phyloP scores from a whole-genome alignment of 2,113 vertebrate genomes.

The Varanus salvator region DNA sequence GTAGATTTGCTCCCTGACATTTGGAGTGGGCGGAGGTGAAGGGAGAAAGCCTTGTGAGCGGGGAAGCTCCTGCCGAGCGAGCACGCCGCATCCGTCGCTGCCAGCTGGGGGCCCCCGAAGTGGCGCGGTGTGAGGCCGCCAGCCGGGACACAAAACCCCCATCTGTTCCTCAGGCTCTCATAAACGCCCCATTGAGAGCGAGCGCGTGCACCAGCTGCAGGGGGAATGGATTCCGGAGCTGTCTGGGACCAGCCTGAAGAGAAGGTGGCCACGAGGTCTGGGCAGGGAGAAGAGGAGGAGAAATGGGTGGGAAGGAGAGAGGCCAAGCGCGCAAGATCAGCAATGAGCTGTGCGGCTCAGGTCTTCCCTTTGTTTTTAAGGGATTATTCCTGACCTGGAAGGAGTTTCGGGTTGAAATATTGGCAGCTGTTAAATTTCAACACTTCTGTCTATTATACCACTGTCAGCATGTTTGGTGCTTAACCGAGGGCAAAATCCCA shows the following conservation, averaged over 20 bases:
- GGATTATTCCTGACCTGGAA: background rate
- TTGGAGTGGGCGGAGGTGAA: background rate
- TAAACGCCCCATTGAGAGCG: constrained; percentile 34
- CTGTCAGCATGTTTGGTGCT: no score
- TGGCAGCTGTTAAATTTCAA: no score
- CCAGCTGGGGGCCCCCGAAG: background rate
- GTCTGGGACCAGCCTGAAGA: background rate
- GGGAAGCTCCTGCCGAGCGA: background rate
- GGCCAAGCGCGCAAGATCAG: no score
- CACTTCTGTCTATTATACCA: no score
- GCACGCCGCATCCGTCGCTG: background rate
- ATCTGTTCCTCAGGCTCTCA: background rate
- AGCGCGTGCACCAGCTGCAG: background rate
- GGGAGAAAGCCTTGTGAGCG: background rate
- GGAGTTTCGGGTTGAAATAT: background rate
- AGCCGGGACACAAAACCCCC: background rate
- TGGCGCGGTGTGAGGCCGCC: background rate
- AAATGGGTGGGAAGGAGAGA: background rate
- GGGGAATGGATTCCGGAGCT: background rate
- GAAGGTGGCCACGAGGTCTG: accelerated
- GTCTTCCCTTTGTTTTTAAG: background rate
- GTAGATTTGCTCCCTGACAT: background rate
- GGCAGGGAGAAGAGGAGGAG: accelerated
- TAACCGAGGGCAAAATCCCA: no score
- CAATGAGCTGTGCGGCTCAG: no score